These are phyloP conservation scores for Heterodera schachtii DNA, from an alignment of 1,140 invertebrate genomes.

Conservation along the genomic window DNA sequence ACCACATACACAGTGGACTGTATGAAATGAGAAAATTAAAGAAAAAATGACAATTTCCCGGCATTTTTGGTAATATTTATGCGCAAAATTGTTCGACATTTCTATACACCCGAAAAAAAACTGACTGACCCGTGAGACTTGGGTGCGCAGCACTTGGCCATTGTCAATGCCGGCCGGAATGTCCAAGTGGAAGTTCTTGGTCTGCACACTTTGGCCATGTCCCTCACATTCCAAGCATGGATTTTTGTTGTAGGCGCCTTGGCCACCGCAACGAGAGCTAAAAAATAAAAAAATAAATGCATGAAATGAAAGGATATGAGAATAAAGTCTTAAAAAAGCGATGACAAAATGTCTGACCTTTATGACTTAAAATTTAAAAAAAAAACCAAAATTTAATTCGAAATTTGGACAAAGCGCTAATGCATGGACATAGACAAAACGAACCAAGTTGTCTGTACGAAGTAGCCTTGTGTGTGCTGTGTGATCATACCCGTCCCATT, in stretches of 20 bases:
- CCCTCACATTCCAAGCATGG: slow-evolving; percentile 90
- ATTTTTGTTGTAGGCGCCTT: slow-evolving; percentile 81
- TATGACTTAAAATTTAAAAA: too few relatives aligned
- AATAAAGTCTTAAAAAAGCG: too few relatives aligned
- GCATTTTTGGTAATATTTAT: too few relatives aligned
- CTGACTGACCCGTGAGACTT: slow-evolving; percentile 74
- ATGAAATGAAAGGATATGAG: too few relatives aligned
- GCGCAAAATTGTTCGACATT: too few relatives aligned
- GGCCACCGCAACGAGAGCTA: slow-evolving; percentile 82
- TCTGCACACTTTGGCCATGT: slow-evolving; percentile 86
- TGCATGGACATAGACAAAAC: too few relatives aligned
- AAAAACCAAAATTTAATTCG: too few relatives aligned
- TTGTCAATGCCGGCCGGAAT: slow-evolving; percentile 83
- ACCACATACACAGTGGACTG: slow-evolving; percentile 45
- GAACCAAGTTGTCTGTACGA: slow-evolving; percentile 89
- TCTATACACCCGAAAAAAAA: too few relatives aligned
- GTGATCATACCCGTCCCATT: slow-evolving; percentile 82
- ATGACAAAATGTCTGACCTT: too few relatives aligned
- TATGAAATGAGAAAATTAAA: too few relatives aligned
- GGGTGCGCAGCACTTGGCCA: slow-evolving; percentile 90
- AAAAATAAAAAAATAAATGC: slow-evolving; percentile 6
- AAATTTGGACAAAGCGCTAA: too few relatives aligned
- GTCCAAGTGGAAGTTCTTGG: slow-evolving; percentile 84
- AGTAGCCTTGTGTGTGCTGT: slow-evolving; percentile 77
- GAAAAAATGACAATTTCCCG: too few relatives aligned